Conservation (phyloP, 2,888 invertebrate species). For the Eupithecia subfuscata region DNA sequence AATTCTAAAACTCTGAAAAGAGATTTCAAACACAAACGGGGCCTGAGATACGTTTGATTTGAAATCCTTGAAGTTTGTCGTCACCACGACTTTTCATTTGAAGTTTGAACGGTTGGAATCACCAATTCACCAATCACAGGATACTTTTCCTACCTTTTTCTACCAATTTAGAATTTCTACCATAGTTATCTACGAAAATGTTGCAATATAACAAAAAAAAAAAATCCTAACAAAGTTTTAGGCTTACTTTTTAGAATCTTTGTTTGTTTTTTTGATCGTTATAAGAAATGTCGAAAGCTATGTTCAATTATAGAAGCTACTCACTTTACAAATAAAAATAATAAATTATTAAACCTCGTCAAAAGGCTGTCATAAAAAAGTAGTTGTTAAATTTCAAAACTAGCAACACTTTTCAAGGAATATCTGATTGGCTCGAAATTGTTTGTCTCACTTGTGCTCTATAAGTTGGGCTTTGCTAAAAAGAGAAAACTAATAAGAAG, state of each 20-base stretch:
- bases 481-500: neutral
- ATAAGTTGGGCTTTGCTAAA: neutral
- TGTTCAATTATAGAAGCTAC: neutral
- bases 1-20: slow-evolving; percentile 66
- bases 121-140: slow-evolving; percentile 61
- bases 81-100: slow-evolving; percentile 52
- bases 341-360: neutral
- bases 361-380: neutral
- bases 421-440: neutral
- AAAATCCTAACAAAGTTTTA: too few relatives aligned
- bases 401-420: neutral
- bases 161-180: slow-evolving; percentile 17
- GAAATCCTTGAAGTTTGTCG: slow-evolving; percentile 60
- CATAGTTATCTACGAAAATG: neutral
- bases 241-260: neutral
- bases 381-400: neutral
- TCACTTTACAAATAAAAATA: neutral
- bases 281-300: neutral
- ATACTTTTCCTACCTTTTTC: slow-evolving; percentile 50
- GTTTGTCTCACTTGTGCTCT: neutral
- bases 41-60: slow-evolving; percentile 66
- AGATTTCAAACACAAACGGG: slow-evolving; percentile 77
- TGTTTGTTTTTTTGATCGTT: neutral
- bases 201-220: neutral
- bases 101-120: slow-evolving; percentile 63